These are phyloP conservation scores for Hecatera dysodea DNA, from an alignment of 2,888 invertebrate species.

Conservation along the genomic window DNA sequence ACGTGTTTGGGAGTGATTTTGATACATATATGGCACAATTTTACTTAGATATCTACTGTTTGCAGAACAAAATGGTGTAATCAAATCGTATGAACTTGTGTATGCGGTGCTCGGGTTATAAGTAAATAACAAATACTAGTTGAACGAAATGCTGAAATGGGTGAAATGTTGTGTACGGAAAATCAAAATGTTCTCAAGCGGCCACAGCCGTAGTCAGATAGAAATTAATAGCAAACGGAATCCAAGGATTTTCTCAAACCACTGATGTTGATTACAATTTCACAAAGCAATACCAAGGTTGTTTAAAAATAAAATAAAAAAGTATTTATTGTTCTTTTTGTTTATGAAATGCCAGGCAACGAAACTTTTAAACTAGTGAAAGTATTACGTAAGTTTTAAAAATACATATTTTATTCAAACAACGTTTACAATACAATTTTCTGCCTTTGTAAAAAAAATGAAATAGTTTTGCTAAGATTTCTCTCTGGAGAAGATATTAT, in stretches of 20 bases:
- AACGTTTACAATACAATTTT: neutral
- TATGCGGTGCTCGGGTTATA: too few relatives aligned
- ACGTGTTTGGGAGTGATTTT: too few relatives aligned
- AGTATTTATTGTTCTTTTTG: neutral
- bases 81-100: too few relatives aligned
- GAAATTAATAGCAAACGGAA: slow-evolving; percentile 3
- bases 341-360: neutral
- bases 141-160: neutral
- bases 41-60: too few relatives aligned
- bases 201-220: slow-evolving; percentile 2
- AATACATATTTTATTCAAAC: neutral
- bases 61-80: too few relatives aligned
- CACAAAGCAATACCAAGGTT: slow-evolving; percentile 1
- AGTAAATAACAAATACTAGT: neutral
- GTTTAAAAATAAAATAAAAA: neutral
- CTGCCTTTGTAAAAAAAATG: neutral
- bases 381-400: too few relatives aligned
- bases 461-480: neutral
- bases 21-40: too few relatives aligned
- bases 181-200: neutral
- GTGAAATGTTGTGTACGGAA: neutral
- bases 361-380: too few relatives aligned
- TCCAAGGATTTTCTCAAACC: slow-evolving; percentile 7
- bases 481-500: neutral
- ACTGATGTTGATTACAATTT: slow-evolving; percentile 23